These are phyloP conservation scores for Vireo altiloquus DNA, from an alignment of 2,113 vertebrate species.

Conservation along the genomic window DNA sequence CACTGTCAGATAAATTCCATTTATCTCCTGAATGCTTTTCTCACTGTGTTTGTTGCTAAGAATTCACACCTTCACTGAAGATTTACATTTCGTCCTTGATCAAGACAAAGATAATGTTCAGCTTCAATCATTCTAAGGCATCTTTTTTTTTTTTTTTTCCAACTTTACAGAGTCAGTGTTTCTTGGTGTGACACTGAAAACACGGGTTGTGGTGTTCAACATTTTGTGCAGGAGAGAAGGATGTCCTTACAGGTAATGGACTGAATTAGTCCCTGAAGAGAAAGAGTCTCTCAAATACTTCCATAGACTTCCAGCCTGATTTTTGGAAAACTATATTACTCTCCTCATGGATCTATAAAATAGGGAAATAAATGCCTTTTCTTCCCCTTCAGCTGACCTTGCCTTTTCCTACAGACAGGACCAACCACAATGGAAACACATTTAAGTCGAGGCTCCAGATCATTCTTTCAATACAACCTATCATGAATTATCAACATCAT, in stretches of 20 bases:
- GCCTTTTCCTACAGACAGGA: not conserved
- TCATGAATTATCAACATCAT: not conserved
- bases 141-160: not conserved
- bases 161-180: not conserved
- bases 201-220: not conserved
- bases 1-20: conserved; percentile 70
- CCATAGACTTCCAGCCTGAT: not conserved
- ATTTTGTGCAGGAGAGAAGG: not conserved
- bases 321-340: not conserved
- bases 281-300: not conserved
- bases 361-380: not conserved
- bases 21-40: conserved; percentile 67
- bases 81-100: conserved; percentile 65
- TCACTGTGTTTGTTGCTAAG: conserved; percentile 55
- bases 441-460: not conserved
- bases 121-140: conserved; percentile 26
- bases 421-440: not conserved
- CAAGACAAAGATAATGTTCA: conserved; percentile 50
- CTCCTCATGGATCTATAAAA: not conserved
- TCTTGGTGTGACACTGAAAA: conserved; percentile 6
- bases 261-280: not conserved
- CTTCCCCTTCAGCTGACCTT: not conserved
- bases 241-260: not conserved
- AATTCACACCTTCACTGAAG: conserved; percentile 63
- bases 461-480: not conserved